Evolutionary conservation across 2,888 invertebrate genomes (phyloP), one percentile per base, ranked within the genome.

Genomic region (Plemyria rubiginata): DNA sequence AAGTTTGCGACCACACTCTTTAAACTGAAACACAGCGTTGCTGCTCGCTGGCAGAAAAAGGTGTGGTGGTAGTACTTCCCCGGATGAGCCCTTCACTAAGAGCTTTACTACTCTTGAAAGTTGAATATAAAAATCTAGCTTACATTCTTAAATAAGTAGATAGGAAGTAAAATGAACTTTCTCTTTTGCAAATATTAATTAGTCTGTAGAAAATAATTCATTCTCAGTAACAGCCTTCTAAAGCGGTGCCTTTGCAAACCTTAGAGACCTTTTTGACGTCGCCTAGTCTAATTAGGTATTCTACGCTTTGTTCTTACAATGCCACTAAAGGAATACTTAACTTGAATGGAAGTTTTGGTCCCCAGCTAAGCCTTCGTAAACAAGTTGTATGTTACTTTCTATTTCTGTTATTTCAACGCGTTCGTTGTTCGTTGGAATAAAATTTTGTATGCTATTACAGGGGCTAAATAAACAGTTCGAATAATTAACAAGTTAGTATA

Each of bases 231-330:
- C n/a, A 58, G 22, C 38, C 13, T 46, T 38, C 54, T 57, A 50
- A 50, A 62, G 53, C 49, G 29, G 41, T 57, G 53, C 55, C 40
- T 49, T 11, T 11, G 36, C 58, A 66, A 60, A 60, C 28, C 46
- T 11, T 9, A 50, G 7, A 50, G 28, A 36, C 53, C 62, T 52
- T 54, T 54, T 32, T 36, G 54, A 16, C 52, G 32, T n/a, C 15
- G 36, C 16, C 38, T 50, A 16, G 28, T 58, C 52, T 67, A 61
- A 67, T 63, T 67, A 67, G 46, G 11, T 11, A 66, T 59, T 66
- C 60, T 11, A 46, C 22, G 45, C 62, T 60, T 62, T 60, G 57
- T 60, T 32, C 11, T 40, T 45, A 52, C 51, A 41, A 29, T 15
- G 15, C 15, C 9, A 43, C 45, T 53, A 0, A 11, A 22, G 22